Conservation (phyloP, 1,140 invertebrate genomes). For the Danaus melanippus region DNA sequence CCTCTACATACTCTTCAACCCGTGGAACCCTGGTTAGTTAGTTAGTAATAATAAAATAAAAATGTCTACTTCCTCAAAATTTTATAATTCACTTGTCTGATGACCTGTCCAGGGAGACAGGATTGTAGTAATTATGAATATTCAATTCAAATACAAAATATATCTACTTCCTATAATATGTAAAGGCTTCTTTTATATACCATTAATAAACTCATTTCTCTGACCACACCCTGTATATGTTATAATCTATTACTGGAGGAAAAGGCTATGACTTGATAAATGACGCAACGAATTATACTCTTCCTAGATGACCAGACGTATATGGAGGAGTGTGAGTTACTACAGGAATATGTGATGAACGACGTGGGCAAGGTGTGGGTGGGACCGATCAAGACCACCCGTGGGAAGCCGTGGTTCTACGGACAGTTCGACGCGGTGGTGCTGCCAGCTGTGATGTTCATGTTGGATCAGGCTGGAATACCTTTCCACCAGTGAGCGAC, state of each 20-base stretch:
- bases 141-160: no score
- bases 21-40: constrained; percentile 82
- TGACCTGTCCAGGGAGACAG: no score
- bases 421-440: constrained; percentile 80
- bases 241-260: no score
- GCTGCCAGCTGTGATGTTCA: constrained; percentile 75
- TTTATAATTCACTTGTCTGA: no score
- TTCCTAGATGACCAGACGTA: constrained; percentile 77
- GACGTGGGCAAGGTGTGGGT: constrained; percentile 84
- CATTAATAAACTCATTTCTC: no score
- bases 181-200: no score
- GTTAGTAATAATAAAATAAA: constrained; percentile 2
- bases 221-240: no score
- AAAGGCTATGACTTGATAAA: no score
- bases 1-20: constrained; percentile 87
- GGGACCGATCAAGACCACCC: constrained; percentile 74
- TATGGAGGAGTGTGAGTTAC: constrained; percentile 74
- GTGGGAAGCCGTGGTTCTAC: constrained; percentile 80
- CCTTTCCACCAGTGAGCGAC: constrained; percentile 66
- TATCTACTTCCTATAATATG: no score
- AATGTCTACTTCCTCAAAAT: background rate
- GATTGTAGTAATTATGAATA: no score
- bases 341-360: constrained; percentile 81
- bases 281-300: background rate
- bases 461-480: constrained; percentile 74